These are phyloP conservation scores for Cabera pusaria DNA, from an alignment of 2,888 invertebrate genomes.

Conservation along the genomic window DNA sequence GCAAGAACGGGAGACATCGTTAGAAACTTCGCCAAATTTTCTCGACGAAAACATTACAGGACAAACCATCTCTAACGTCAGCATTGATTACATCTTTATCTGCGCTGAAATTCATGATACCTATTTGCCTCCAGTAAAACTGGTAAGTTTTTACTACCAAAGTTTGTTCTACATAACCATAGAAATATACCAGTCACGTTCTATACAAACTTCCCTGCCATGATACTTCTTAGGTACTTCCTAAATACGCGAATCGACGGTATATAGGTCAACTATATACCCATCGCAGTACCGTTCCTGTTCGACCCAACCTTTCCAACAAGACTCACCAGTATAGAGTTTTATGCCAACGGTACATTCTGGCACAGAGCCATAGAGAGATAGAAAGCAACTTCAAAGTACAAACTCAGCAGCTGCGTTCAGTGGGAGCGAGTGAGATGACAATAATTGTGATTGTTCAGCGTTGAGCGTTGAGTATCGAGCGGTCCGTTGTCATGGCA, in stretches of 20 bases:
- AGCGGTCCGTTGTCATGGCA: slow-evolving; percentile 79
- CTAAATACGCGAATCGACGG: slow-evolving; percentile 33
- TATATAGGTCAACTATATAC: slow-evolving; percentile 50
- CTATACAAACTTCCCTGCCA: slow-evolving; percentile 31
- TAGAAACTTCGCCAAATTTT: slow-evolving; percentile 14
- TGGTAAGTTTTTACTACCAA: slow-evolving; percentile 36
- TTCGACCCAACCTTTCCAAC: slow-evolving; percentile 67
- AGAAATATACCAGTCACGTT: slow-evolving; percentile 25
- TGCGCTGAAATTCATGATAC: slow-evolving; percentile 33
- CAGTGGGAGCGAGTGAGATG: slow-evolving; percentile 74
- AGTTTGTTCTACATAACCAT: slow-evolving; percentile 31
- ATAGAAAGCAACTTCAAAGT: slow-evolving; percentile 59
- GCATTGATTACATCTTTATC: slow-evolving; percentile 27
- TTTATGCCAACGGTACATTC: slow-evolving; percentile 71
- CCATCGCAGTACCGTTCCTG: slow-evolving; percentile 54
- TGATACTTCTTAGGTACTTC: slow-evolving; percentile 37
- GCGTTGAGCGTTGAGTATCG: slow-evolving; percentile 67
- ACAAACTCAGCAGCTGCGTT: slow-evolving; percentile 65
- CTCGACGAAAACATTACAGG: slow-evolving; percentile 13
- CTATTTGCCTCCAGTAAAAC: slow-evolving; percentile 34
- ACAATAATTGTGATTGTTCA: slow-evolving; percentile 65
- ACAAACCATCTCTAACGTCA: slow-evolving; percentile 24
- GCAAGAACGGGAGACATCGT: slow-evolving; percentile 9
- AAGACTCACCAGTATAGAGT: slow-evolving; percentile 55
- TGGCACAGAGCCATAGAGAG: slow-evolving; percentile 76